Evolutionary conservation across 1,140 invertebrate genomes (phyloP).

Genomic region (Drosophila ficusphila): DNA sequence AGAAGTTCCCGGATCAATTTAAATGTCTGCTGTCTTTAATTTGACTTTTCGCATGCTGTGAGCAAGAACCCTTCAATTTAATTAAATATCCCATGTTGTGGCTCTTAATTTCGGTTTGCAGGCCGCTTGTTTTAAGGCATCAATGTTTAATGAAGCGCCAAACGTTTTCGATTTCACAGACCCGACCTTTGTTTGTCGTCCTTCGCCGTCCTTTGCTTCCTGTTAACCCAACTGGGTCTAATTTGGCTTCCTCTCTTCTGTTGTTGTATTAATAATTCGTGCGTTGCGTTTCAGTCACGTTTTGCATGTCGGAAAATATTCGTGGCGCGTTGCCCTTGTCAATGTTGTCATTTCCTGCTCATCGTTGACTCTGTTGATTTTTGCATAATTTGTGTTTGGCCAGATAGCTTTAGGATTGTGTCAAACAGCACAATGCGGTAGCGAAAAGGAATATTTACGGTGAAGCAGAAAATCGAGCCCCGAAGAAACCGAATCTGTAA

Average conservation of each 20-base stretch:
- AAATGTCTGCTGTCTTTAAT: neutral
- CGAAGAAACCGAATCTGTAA: constrained; percentile 22
- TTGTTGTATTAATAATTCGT: constrained; percentile 75
- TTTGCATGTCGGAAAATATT: constrained; percentile 59
- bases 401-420: constrained; percentile 55
- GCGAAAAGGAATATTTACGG: constrained; percentile 5
- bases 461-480: constrained; percentile 22
- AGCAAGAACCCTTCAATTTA: constrained; percentile 23
- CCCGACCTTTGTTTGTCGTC: constrained; percentile 38
- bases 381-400: constrained; percentile 65
- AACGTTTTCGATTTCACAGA: constrained; percentile 74
- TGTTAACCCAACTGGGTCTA: constrained; percentile 72
- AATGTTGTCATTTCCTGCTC: constrained; percentile 60
- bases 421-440: constrained; percentile 13
- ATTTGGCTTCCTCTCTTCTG: constrained; percentile 41
- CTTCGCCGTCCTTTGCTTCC: constrained; percentile 30
- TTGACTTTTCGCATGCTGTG: neutral
- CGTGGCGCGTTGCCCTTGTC: constrained; percentile 58
- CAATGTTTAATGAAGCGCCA: constrained; percentile 78
- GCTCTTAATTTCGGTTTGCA: constrained; percentile 44
- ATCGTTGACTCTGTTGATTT: constrained; percentile 51
- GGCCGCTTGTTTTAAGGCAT: constrained; percentile 46
- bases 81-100: constrained; percentile 47
- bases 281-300: constrained; percentile 75
- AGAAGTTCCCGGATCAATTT: neutral